A percentile compares a stretch with the other conserved stretches of the same genome.
Evolutionary conservation across 2,113 vertebrate genomes (phyloP).

Genomic region (Merops nubicus): DNA sequence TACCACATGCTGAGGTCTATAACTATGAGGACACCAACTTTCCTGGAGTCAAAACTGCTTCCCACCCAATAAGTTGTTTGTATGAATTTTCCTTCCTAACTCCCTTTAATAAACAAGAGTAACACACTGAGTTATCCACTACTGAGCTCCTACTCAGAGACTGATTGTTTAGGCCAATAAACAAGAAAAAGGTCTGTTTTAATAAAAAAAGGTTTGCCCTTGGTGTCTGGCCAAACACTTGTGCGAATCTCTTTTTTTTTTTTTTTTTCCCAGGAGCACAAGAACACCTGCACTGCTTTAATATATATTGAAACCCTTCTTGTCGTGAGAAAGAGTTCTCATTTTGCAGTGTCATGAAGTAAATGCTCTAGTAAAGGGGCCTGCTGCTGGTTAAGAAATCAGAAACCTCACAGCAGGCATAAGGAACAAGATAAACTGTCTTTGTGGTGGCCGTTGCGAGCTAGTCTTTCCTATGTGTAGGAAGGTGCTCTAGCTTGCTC

Average conservation of each 20-base stretch:
- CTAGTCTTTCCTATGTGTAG: neutral
- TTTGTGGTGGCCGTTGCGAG: accelerated
- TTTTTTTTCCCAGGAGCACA: neutral
- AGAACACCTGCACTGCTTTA: neutral
- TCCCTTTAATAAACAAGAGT: neutral
- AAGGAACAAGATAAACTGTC: neutral
- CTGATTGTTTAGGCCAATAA: neutral
- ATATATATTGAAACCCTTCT: neutral
- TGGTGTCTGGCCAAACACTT: neutral
- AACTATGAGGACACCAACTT: neutral
- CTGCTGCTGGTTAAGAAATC: neutral
- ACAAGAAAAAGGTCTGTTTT: neutral
- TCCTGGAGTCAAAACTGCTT: neutral
- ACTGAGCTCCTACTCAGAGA: neutral
- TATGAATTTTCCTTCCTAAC: neutral
- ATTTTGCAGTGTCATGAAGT: neutral
- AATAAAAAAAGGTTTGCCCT: neutral
- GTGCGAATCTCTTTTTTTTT: neutral
- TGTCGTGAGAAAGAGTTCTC: neutral
- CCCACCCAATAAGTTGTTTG: neutral
- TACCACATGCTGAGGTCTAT: neutral
- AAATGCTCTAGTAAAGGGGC: neutral
- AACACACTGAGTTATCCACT: neutral
- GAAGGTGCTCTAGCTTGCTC: neutral
- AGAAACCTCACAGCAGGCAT: neutral